These are phyloP conservation scores for Protobothrops mucrosquamatus DNA, from an alignment of 2,113 vertebrate species.

Conservation along the genomic window DNA sequence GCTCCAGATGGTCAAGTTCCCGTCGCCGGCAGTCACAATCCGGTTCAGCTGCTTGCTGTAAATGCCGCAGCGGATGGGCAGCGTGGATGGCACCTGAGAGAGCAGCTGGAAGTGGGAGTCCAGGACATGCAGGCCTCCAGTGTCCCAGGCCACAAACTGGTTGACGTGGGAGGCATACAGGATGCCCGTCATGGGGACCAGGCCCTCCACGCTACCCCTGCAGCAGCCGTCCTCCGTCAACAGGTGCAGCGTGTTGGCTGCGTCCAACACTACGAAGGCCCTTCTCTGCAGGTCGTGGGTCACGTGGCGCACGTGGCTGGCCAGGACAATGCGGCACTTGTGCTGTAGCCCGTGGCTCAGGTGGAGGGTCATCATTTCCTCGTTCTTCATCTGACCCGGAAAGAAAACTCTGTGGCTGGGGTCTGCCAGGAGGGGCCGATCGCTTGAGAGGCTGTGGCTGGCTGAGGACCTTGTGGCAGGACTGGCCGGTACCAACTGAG, in stretches of 20 bases:
- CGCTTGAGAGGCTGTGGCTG: neutral
- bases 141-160: slow-evolving; percentile 54
- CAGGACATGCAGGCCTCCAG: slow-evolving; percentile 44
- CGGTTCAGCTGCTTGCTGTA: slow-evolving; percentile 29
- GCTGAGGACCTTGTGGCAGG: neutral
- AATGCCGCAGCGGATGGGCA: slow-evolving; percentile 35
- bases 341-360: slow-evolving; percentile 70
- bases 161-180: neutral
- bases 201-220: neutral
- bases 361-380: neutral
- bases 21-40: slow-evolving; percentile 53
- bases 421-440: no score
- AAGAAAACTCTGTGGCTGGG: neutral
- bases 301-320: slow-evolving; percentile 55
- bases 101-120: slow-evolving; percentile 35
- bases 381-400: slow-evolving; percentile 54
- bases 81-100: slow-evolving; percentile 2
- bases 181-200: slow-evolving; percentile 26
- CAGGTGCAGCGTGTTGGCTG: slow-evolving; percentile 39
- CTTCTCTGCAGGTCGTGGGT: slow-evolving; percentile 37
- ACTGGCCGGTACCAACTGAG: no score
- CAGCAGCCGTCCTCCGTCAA: slow-evolving; percentile 60
- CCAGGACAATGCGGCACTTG: slow-evolving; percentile 50
- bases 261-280: slow-evolving; percentile 70
- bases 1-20: slow-evolving; percentile 71